These are phyloP conservation scores for Tricholaema leucomelas DNA, from an alignment of 2,113 vertebrate species.

Conservation along the genomic window DNA sequence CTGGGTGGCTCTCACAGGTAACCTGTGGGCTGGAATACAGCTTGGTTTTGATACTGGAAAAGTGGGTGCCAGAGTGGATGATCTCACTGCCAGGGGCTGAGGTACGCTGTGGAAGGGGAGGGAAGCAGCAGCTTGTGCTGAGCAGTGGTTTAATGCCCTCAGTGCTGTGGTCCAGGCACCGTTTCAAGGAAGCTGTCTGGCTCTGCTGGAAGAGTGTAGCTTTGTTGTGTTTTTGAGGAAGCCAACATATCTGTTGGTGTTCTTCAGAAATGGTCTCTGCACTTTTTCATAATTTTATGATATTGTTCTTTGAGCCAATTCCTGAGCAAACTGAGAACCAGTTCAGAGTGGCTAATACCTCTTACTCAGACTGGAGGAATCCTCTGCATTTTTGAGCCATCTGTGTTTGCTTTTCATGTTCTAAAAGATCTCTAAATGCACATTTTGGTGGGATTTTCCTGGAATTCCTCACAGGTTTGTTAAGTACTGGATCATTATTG, in stretches of 20 bases:
- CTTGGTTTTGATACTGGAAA: not conserved
- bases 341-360: constrained; percentile 20
- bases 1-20: not conserved
- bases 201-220: not conserved
- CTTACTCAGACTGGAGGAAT: constrained; percentile 30
- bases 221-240: not conserved
- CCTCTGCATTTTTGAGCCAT: constrained; percentile 9
- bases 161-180: fast-evolving
- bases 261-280: constrained; percentile 12
- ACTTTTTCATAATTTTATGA: not conserved
- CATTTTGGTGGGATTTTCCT: not conserved
- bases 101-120: not conserved
- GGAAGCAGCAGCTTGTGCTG: not conserved
- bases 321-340: not conserved
- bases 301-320: not conserved
- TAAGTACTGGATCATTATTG: not conserved
- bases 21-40: fast-evolving
- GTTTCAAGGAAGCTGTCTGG: not conserved
- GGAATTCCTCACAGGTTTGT: not conserved
- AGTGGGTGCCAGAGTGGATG: not conserved
- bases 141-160: not conserved
- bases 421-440: not conserved
- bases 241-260: not conserved
- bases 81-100: fast-evolving
- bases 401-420: constrained; percentile 38